Conservation (phyloP, 2,888 invertebrate genomes). For the Andrena bicolor region DNA sequence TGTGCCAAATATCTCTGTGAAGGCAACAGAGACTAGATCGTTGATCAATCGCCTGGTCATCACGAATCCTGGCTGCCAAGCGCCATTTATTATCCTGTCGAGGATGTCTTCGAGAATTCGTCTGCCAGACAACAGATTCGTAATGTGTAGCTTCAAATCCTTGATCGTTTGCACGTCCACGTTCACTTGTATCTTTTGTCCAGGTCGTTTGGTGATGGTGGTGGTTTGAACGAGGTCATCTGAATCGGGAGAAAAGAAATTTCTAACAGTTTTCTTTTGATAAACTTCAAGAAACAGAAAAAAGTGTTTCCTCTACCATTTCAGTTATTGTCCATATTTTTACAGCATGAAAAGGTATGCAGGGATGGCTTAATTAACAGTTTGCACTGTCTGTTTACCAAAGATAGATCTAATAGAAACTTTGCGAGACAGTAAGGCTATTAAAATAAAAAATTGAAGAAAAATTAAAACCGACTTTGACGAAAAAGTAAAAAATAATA, state of each 20-base stretch:
- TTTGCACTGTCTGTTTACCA: too few relatives aligned
- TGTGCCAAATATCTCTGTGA: constrained; percentile 92
- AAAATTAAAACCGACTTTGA: too few relatives aligned
- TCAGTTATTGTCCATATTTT: too few relatives aligned
- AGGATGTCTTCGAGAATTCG: constrained; percentile 89
- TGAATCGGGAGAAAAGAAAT: constrained; percentile 48
- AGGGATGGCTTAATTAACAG: too few relatives aligned
- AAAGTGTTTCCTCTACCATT: background rate
- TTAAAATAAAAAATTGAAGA: too few relatives aligned
- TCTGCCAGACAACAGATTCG: constrained; percentile 90
- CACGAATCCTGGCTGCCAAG: constrained; percentile 93
- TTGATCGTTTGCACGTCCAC: constrained; percentile 91
- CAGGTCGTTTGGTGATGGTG: constrained; percentile 87
- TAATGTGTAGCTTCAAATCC: constrained; percentile 91
- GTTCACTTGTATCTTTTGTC: constrained; percentile 87
- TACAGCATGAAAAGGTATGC: too few relatives aligned
- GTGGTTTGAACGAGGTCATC: constrained; percentile 88
- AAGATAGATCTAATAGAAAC: too few relatives aligned
- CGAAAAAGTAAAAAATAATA: too few relatives aligned
- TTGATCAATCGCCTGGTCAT: constrained; percentile 92
- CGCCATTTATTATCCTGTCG: constrained; percentile 91
- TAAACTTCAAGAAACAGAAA: background rate
- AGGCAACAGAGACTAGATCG: constrained; percentile 93
- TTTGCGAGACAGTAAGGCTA: too few relatives aligned
- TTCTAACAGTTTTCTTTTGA: too few relatives aligned